phyloP scores from a whole-genome alignment of 2,888 invertebrate genomes.

The Galerucella calmariensis region DNA sequence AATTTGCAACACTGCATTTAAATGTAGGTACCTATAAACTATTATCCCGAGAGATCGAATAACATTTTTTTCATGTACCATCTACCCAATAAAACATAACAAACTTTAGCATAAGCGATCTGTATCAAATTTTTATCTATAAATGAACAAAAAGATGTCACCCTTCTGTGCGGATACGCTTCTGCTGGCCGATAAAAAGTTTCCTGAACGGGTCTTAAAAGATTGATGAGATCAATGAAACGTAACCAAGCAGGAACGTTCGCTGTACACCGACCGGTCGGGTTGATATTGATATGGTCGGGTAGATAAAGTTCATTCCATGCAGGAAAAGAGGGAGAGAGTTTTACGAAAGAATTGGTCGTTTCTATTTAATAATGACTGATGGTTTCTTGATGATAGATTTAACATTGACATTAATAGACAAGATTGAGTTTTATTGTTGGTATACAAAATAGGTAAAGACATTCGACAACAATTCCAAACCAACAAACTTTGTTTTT shows the following conservation, averaged over 20 bases:
- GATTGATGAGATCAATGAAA: slow-evolving; percentile 38
- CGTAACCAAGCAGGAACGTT: slow-evolving; percentile 23
- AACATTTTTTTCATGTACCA: no score
- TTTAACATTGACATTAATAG: not conserved
- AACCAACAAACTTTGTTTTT: no score
- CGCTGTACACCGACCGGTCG: slow-evolving; percentile 4
- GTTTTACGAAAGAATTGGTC: not conserved
- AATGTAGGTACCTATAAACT: no score
- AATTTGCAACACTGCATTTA: no score
- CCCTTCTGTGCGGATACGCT: slow-evolving; percentile 7
- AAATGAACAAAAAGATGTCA: slow-evolving; percentile 6
- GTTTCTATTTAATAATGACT: not conserved
- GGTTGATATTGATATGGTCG: slow-evolving; percentile 15
- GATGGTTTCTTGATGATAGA: not conserved
- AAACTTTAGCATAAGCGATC: not conserved
- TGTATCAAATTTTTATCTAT: not conserved
- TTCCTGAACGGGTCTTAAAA: slow-evolving; percentile 29
- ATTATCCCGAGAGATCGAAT: no score
- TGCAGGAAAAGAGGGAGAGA: slow-evolving; percentile 3
- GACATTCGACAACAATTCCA: no score
- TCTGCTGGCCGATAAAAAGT: slow-evolving; percentile 9
- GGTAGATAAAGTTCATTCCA: slow-evolving; percentile 14
- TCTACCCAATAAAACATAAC: not conserved
- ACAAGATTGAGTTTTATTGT: no score
- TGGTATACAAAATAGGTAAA: no score